A percentile compares a stretch with the other conserved stretches of the same genome.
Evolutionary conservation across 1,140 invertebrate genomes (phyloP).

Genomic region (Dreissena rostriformis): DNA sequence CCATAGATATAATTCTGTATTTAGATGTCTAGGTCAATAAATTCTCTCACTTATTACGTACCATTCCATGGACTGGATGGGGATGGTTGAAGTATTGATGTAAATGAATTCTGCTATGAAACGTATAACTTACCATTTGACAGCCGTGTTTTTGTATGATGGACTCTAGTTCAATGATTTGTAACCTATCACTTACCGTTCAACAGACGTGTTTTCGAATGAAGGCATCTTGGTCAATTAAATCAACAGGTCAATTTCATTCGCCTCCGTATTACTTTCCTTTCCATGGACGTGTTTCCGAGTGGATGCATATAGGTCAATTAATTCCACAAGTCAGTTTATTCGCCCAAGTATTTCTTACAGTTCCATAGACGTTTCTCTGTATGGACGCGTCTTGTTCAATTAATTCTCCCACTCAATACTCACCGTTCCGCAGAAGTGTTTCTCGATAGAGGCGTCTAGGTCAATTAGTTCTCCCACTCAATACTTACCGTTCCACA

Average conservation of each 20-base stretch:
- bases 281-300: no score
- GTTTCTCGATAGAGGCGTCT: conserved; percentile 27
- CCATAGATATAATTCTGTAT: no score
- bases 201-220: not conserved
- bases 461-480: conserved; percentile 36
- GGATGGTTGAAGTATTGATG: conserved; percentile 11
- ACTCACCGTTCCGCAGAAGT: conserved; percentile 36
- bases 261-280: no score
- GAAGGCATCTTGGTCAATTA: no score
- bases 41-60: not conserved
- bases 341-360: not conserved
- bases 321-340: no score
- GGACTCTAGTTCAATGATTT: conserved; percentile 24
- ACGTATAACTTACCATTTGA: conserved; percentile 23
- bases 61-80: conserved; percentile 32
- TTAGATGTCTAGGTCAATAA: no score
- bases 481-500: conserved; percentile 29
- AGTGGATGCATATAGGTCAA: no score
- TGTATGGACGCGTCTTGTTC: conserved; percentile 16
- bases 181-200: conserved; percentile 21
- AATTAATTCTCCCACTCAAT: conserved; percentile 29
- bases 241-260: no score
- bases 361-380: conserved; percentile 34
- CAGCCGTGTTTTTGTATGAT: conserved; percentile 34
- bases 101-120: conserved; percentile 30